These are phyloP conservation scores for Acrocyrtus sp. DNA, from an alignment of 2,888 invertebrate genomes.

Conservation along the genomic window DNA sequence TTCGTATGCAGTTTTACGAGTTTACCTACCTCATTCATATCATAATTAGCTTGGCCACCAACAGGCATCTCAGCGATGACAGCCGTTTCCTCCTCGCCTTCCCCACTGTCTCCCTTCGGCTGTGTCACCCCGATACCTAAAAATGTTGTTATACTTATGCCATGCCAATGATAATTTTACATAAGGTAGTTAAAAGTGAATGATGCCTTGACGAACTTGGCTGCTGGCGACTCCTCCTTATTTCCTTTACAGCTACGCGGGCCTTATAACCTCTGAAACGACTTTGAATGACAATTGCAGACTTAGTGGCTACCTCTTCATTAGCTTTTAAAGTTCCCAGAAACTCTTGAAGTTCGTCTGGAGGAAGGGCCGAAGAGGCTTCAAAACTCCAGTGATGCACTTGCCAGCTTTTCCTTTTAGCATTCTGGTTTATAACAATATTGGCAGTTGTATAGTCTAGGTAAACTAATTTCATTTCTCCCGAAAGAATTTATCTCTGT, in stretches of 20 bases:
- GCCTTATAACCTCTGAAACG: conserved; percentile 19
- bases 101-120: too few relatives aligned
- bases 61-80: too few relatives aligned
- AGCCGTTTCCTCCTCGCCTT: too few relatives aligned
- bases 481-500: neutral
- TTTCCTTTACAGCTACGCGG: conserved; percentile 13
- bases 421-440: conserved; percentile 7
- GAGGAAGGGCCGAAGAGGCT: conserved; percentile 40
- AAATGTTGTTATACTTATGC: neutral
- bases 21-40: too few relatives aligned
- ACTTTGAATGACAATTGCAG: conserved; percentile 42
- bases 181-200: neutral
- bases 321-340: conserved; percentile 33
- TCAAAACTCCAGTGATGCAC: conserved; percentile 43
- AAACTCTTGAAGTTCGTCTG: conserved; percentile 43
- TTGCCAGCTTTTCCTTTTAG: conserved; percentile 14
- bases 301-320: conserved; percentile 42
- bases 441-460: too few relatives aligned
- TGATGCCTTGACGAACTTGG: too few relatives aligned
- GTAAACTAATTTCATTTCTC: neutral
- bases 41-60: too few relatives aligned
- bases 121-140: neutral
- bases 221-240: neutral
- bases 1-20: too few relatives aligned
- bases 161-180: neutral